These are phyloP conservation scores for Rhinoderma darwinii DNA, from an alignment of 2,113 vertebrate genomes.

Conservation along the genomic window DNA sequence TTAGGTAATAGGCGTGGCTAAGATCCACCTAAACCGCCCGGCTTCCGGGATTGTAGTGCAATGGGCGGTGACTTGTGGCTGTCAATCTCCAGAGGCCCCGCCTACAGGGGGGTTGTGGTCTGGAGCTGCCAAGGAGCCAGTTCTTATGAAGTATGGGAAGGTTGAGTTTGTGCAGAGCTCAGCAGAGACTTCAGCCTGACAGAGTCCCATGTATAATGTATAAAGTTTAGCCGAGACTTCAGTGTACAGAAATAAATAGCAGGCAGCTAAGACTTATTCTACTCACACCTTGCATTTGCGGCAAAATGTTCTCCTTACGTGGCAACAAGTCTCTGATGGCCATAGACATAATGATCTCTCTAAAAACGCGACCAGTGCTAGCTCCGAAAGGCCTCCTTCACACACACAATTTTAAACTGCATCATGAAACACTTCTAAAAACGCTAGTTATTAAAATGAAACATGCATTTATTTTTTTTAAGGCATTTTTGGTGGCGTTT, in stretches of 20 bases:
- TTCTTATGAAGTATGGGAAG: not conserved
- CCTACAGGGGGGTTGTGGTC: not conserved
- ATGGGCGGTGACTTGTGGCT: not conserved
- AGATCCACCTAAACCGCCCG: not conserved
- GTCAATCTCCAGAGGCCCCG: not conserved
- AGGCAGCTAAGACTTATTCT: not conserved
- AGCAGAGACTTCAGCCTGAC: not conserved
- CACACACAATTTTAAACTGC: no score
- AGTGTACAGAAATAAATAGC: not conserved
- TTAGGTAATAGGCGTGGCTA: not conserved
- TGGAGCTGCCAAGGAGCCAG: not conserved
- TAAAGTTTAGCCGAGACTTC: not conserved
- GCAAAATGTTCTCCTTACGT: not conserved
- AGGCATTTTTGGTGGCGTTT: no score
- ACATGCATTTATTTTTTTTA: no score
- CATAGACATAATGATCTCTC: no score
- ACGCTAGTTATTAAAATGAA: no score
- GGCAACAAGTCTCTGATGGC: not conserved
- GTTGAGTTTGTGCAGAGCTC: slow-evolving; percentile 38
- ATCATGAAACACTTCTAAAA: no score
- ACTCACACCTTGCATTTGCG: not conserved
- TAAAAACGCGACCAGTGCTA: no score
- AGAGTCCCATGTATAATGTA: slow-evolving; percentile 4
- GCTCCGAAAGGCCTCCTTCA: no score
- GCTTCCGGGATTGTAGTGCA: slow-evolving; percentile 34